Percentiles rank a stretch among this genome's conserved stretches.
Conservation (phyloP, 2,113 vertebrate species). For the Bettongia penicillata region DNA sequence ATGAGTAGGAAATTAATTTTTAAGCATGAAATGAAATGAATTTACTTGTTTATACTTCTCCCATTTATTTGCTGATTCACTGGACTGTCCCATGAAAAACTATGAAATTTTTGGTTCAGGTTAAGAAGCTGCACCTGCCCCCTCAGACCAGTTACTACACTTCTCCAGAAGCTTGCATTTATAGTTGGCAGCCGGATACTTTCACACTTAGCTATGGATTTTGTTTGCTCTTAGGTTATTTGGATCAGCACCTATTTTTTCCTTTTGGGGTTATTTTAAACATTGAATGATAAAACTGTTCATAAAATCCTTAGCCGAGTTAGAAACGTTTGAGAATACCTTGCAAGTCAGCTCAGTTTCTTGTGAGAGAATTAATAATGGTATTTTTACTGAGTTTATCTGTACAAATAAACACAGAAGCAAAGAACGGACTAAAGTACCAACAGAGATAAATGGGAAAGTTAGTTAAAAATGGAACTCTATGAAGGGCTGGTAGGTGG, state of each 20-base stretch:
- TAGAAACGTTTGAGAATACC: background rate
- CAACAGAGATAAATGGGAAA: background rate
- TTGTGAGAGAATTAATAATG: background rate
- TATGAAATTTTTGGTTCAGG: background rate
- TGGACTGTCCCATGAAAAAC: background rate
- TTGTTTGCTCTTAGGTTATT: background rate
- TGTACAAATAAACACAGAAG: background rate
- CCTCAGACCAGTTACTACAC: background rate
- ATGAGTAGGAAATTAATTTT: background rate
- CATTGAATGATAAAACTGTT: background rate
- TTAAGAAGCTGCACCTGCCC: background rate
- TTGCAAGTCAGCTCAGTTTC: background rate
- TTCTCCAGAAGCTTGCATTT: background rate
- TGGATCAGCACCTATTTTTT: background rate
- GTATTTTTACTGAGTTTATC: no score
- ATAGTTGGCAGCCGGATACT: background rate
- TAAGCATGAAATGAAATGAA: constrained; percentile 3
- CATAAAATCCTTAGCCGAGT: background rate
- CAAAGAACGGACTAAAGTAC: background rate
- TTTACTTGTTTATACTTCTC: background rate
- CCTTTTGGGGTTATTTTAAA: background rate
- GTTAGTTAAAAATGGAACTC: background rate
- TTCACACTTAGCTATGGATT: background rate
- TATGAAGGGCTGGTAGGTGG: background rate
- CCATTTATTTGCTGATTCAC: background rate